Evolutionary conservation across 2,797 vertebrate species (phyloP).

Genomic region (Lacerta bilineata): DNA sequence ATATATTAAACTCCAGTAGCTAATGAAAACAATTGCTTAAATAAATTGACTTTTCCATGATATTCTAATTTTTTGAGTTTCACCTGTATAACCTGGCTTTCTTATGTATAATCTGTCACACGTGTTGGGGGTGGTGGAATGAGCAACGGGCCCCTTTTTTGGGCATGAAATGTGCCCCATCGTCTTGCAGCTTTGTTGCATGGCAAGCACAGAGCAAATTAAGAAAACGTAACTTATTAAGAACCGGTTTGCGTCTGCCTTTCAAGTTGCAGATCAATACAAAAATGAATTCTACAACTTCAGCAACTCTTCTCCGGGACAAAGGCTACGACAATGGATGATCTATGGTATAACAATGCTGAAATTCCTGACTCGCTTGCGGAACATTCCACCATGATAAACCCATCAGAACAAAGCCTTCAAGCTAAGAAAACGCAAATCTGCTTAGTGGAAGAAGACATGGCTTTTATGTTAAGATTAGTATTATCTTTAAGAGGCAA

Average conservation of each 20-base stretch:
- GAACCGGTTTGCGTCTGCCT: constrained; percentile 14
- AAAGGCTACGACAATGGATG: constrained; percentile 36
- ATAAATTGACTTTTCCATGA: too few species aligned
- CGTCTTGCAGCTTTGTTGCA: background rate
- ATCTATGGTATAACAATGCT: constrained; percentile 30
- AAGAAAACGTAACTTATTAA: constrained; percentile 7
- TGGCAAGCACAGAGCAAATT: constrained; percentile 35
- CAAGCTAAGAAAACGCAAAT: constrained; percentile 48
- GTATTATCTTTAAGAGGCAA: constrained; percentile 51
- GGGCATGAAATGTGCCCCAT: background rate
- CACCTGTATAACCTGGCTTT: background rate
- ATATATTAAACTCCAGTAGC: too few species aligned
- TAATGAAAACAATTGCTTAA: too few species aligned
- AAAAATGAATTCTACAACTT: constrained; percentile 27
- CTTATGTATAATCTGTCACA: background rate
- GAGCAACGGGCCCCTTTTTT: constrained; percentile 5
- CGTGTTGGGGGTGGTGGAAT: background rate
- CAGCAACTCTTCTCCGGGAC: constrained; percentile 41
- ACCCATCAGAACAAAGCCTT: constrained; percentile 56
- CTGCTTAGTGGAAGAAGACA: constrained; percentile 38
- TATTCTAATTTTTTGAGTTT: too few species aligned
- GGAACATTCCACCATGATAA: constrained; percentile 43
- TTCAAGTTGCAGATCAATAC: constrained; percentile 56
- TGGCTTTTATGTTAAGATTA: constrained; percentile 42
- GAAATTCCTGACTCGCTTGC: constrained; percentile 33